Conservation (phyloP, 1,140 invertebrate genomes). For the Conus betulinus region DNA sequence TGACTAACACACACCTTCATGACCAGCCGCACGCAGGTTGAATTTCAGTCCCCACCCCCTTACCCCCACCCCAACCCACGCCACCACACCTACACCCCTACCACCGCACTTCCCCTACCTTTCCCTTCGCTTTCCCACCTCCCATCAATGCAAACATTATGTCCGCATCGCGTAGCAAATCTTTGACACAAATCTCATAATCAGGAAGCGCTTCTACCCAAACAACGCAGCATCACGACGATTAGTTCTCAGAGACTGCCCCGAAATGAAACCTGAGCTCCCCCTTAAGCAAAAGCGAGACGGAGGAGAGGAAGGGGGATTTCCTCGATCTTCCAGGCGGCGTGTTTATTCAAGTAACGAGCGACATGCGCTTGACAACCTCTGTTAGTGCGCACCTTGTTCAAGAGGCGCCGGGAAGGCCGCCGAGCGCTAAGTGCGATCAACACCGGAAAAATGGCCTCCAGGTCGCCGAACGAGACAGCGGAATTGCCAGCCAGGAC, state of each 20-base stretch:
- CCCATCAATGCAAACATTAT: no score
- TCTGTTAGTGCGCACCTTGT: not conserved
- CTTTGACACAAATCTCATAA: no score
- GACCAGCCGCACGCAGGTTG: no score
- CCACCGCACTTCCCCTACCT: no score
- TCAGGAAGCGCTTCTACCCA: not conserved
- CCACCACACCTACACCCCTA: no score
- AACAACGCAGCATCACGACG: not conserved
- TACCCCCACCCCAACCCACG: no score
- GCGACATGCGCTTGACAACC: not conserved
- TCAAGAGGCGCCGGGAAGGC: not conserved
- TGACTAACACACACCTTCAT: no score
- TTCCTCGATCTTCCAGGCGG: not conserved
- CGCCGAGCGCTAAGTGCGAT: not conserved
- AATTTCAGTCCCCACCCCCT: no score
- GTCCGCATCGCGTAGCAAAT: no score
- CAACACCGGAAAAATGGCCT: not conserved
- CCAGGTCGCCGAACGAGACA: not conserved
- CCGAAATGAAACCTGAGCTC: not conserved
- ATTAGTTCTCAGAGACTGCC: not conserved
- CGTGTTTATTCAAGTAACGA: constrained; percentile 1
- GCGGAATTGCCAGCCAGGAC: constrained; percentile 14
- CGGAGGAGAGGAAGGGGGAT: not conserved
- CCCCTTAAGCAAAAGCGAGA: not conserved
- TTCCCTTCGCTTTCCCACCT: no score